These are phyloP conservation scores for Tachycineta bicolor DNA, from an alignment of 2,113 vertebrate genomes.

Conservation along the genomic window DNA sequence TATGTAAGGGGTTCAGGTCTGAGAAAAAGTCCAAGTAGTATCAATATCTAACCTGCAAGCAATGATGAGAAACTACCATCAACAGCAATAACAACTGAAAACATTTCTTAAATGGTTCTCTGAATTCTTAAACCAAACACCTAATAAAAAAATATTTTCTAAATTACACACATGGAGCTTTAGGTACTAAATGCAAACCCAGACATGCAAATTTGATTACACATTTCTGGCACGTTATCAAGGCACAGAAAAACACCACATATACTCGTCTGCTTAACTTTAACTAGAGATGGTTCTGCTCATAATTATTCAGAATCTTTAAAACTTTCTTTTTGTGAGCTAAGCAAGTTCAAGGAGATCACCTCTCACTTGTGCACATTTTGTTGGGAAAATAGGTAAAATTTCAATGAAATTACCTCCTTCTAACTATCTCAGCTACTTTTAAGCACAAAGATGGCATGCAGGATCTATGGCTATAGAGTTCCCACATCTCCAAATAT, in stretches of 20 bases:
- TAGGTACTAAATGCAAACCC: conserved; percentile 13
- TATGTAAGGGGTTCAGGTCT: neutral
- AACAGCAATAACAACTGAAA: neutral
- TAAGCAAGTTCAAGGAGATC: neutral
- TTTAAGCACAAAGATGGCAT: neutral
- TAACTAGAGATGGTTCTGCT: neutral
- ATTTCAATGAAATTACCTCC: neutral
- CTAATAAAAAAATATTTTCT: neutral
- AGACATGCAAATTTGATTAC: conserved; percentile 26
- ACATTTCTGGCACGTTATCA: conserved; percentile 2
- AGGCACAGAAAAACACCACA: conserved; percentile 3
- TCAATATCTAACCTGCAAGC: neutral
- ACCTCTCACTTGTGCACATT: neutral
- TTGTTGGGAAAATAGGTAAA: neutral
- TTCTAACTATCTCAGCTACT: neutral
- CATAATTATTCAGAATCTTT: neutral
- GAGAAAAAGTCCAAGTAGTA: neutral
- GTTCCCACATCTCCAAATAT: neutral
- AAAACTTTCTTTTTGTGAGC: neutral
- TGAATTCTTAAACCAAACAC: neutral
- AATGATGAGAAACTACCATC: neutral
- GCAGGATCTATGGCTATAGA: neutral
- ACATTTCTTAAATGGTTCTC: neutral
- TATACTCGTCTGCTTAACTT: neutral
- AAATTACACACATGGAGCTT: neutral